phyloP scores from a whole-genome alignment of 2,888 invertebrate species.

The Cordilura impudica region DNA sequence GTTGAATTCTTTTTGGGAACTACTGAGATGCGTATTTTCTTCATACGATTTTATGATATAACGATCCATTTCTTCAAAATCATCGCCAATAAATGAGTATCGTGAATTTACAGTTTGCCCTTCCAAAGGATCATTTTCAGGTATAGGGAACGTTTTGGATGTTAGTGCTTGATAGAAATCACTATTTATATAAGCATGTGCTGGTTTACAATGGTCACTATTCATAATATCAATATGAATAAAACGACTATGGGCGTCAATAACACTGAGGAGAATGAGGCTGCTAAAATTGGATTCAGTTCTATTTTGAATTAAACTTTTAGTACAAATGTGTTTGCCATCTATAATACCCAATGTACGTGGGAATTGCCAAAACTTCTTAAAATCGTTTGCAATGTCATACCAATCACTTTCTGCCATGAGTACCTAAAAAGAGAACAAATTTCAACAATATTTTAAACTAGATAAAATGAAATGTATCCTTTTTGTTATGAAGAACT shows the following conservation, averaged over 20 bases:
- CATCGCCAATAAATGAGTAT: constrained; percentile 22
- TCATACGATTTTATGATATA: constrained; percentile 6
- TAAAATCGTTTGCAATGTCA: constrained; percentile 14
- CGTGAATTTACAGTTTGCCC: constrained; percentile 21
- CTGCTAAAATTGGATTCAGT: background rate
- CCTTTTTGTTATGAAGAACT: too few species aligned
- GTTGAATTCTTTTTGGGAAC: constrained; percentile 34
- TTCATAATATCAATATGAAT: constrained; percentile 17
- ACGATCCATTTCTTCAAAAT: constrained; percentile 26
- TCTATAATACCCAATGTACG: constrained; percentile 28
- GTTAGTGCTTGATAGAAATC: constrained; percentile 8
- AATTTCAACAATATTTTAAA: background rate
- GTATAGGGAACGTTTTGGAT: constrained; percentile 1
- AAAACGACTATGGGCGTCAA: constrained; percentile 40
- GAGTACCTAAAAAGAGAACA: background rate
- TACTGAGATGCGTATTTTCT: background rate
- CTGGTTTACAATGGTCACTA: background rate
- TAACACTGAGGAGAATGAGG: constrained; percentile 17
- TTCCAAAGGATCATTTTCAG: background rate
- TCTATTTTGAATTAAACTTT: background rate
- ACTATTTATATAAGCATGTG: constrained; percentile 4
- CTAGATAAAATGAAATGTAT: too few species aligned
- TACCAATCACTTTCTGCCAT: background rate
- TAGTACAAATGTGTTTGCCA: constrained; percentile 11
- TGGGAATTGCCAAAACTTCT: constrained; percentile 38